Conservation (phyloP, 2,888 invertebrate species). For the Scrobipalpa costella region DNA sequence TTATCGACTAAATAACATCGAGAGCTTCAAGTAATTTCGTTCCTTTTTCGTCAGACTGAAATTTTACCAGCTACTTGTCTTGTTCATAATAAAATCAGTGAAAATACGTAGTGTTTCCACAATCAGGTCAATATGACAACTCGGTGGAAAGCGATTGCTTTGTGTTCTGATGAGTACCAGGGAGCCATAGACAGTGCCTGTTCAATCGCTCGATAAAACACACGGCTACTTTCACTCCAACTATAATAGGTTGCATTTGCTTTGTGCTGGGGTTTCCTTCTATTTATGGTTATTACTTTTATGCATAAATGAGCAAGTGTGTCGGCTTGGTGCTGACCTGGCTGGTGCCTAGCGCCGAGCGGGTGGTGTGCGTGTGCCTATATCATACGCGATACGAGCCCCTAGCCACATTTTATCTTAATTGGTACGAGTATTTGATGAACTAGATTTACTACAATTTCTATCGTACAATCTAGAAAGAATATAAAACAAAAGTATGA, state of each 20-base stretch:
- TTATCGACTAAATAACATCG: too few relatives aligned
- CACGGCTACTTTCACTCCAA: not conserved
- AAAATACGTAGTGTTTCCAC: not conserved
- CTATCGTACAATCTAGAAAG: too few relatives aligned
- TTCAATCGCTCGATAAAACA: not conserved
- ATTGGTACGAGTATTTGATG: too few relatives aligned
- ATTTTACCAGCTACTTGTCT: too few relatives aligned
- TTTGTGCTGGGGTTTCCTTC: not conserved
- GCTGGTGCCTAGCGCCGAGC: not conserved
- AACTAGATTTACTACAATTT: too few relatives aligned
- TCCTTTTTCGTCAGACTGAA: too few relatives aligned
- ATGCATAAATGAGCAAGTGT: slow-evolving; percentile 8
- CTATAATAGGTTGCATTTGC: not conserved
- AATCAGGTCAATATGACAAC: not conserved
- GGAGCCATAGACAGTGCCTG: not conserved
- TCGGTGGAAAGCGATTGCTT: not conserved
- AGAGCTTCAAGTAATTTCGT: too few relatives aligned
- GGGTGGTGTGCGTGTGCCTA: not conserved
- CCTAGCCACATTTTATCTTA: too few relatives aligned
- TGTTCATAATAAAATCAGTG: too few relatives aligned
- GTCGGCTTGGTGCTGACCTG: slow-evolving; percentile 2
- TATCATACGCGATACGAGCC: not conserved
- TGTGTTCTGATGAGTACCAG: not conserved
- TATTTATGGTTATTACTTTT: slow-evolving; percentile 5
- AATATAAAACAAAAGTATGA: too few relatives aligned